A percentile compares a stretch with the other conserved stretches of the same genome.
These are phyloP conservation scores for Steinernema scapterisci DNA, from an alignment of 2,888 invertebrate genomes.

Conservation along the genomic window DNA sequence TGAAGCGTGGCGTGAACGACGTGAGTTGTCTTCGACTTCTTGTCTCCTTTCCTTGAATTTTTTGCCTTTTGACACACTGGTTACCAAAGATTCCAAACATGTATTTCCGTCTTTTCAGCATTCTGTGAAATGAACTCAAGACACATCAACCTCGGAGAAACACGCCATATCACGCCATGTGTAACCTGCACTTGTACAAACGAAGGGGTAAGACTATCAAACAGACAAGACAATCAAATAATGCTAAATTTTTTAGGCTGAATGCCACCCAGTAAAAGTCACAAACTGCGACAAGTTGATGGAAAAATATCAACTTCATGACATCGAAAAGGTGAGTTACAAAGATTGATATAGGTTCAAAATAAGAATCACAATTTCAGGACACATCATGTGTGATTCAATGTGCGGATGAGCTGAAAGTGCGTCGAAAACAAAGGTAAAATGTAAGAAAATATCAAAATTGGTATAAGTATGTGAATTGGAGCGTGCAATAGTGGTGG, in stretches of 20 bases:
- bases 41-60: neutral
- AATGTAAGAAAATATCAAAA: neutral
- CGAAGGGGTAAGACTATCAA: conserved; percentile 56
- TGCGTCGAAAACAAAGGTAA: neutral
- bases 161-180: conserved; percentile 65
- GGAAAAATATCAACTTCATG: conserved; percentile 60
- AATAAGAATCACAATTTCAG: conserved; percentile 35
- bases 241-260: conserved; percentile 55
- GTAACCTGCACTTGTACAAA: conserved; percentile 58
- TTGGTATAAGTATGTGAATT: neutral
- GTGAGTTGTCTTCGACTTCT: conserved; percentile 44
- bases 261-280: conserved; percentile 63
- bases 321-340: conserved; percentile 50
- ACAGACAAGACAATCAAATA: too few relatives aligned
- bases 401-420: conserved; percentile 53
- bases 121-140: conserved; percentile 64
- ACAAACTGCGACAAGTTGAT: conserved; percentile 62
- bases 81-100: too few relatives aligned
- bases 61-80: too few relatives aligned
- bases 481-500: neutral
- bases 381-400: conserved; percentile 67
- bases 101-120: conserved; percentile 48
- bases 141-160: conserved; percentile 62
- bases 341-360: conserved; percentile 34
- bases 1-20: conserved; percentile 63